phyloP scores from a whole-genome alignment of 2,888 invertebrate genomes.

The Hirtodrosophila duncani region DNA sequence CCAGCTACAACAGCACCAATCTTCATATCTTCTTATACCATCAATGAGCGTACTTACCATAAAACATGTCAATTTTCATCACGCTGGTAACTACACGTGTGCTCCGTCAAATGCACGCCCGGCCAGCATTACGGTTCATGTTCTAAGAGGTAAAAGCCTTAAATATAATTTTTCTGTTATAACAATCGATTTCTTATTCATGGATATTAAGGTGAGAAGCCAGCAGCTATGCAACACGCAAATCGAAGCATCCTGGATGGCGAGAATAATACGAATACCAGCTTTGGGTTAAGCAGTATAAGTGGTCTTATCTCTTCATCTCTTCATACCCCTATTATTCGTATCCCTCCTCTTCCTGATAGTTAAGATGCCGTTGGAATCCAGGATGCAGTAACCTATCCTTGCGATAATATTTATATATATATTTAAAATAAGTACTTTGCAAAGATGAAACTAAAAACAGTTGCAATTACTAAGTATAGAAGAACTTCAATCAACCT shows the following conservation, averaged over 20 bases:
- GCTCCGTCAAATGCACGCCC: constrained; percentile 88
- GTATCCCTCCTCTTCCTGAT: constrained; percentile 31
- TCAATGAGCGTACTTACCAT: constrained; percentile 83
- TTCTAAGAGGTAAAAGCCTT: constrained; percentile 81
- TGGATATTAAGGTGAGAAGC: constrained; percentile 70
- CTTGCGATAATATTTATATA: not conserved
- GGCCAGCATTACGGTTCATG: constrained; percentile 87
- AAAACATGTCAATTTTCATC: constrained; percentile 82
- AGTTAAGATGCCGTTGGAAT: constrained; percentile 25
- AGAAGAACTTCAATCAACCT: constrained; percentile 31
- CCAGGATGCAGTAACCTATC: constrained; percentile 28
- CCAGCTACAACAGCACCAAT: constrained; percentile 52
- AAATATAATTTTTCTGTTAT: not conserved
- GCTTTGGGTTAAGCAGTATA: constrained; percentile 37
- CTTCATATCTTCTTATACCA: constrained; percentile 70
- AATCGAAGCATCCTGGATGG: constrained; percentile 74
- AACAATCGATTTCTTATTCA: not conserved
- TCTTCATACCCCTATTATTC: constrained; percentile 25
- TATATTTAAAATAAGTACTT: constrained; percentile 17
- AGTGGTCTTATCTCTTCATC: constrained; percentile 37
- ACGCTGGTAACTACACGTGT: constrained; percentile 90
- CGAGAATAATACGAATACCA: constrained; percentile 59
- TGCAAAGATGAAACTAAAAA: constrained; percentile 41
- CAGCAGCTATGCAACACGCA: constrained; percentile 77
- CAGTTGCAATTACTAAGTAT: too few species aligned